Evolutionary conservation across 2,888 invertebrate genomes (phyloP).

Genomic region (Geophilus truncorum): DNA sequence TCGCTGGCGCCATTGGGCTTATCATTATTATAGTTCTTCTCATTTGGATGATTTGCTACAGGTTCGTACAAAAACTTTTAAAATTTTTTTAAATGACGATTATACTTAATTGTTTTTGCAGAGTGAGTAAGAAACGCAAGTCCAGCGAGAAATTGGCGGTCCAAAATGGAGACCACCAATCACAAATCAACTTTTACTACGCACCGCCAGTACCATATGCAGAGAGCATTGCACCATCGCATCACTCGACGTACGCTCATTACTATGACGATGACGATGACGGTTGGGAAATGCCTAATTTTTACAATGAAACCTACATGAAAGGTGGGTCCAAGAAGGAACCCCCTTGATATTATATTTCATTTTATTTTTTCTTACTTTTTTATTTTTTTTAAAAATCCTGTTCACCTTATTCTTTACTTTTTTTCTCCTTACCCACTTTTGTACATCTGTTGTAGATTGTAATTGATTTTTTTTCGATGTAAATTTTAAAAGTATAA

Average conservation of each 20-base stretch:
- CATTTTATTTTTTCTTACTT: conserved; percentile 15
- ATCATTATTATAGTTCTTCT: conserved; percentile 86
- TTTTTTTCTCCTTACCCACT: not conserved
- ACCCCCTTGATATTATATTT: conserved; percentile 6
- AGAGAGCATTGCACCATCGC: conserved; percentile 89
- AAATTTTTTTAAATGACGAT: not conserved
- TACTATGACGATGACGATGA: conserved; percentile 95
- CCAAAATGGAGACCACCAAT: conserved; percentile 60
- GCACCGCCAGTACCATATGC: conserved; percentile 92
- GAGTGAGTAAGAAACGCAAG: conserved; percentile 34
- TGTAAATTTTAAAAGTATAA: conserved; percentile 25
- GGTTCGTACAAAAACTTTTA: conserved; percentile 51
- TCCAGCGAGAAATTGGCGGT: conserved; percentile 85
- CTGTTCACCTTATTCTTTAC: not conserved
- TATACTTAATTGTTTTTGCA: not conserved
- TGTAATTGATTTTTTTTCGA: not conserved
- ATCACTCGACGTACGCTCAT: conserved; percentile 91
- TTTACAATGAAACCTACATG: conserved; percentile 94
- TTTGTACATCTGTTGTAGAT: not conserved
- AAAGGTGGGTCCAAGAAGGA: conserved; percentile 52
- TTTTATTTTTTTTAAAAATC: conserved; percentile 28
- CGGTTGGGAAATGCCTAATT: conserved; percentile 96
- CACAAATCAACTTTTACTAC: conserved; percentile 93
- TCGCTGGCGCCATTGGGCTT: conserved; percentile 88
- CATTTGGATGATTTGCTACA: conserved; percentile 96